Conservation (phyloP, 1,140 invertebrate species). For the Polypedilum vanderplanki region DNA sequence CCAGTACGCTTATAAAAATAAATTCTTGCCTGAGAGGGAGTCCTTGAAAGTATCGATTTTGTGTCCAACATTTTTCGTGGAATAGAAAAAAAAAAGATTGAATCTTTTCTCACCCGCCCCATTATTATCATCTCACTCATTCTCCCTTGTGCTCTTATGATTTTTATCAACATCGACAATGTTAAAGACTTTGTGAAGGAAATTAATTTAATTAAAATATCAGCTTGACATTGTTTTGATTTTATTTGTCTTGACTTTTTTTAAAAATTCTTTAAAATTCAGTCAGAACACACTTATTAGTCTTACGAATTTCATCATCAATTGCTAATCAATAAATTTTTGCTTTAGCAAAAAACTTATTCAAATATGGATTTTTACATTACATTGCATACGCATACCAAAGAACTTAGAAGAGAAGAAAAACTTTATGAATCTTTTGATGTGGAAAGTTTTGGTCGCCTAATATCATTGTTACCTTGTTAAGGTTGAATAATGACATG, state of each 20-base stretch:
- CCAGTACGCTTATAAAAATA: too few relatives aligned
- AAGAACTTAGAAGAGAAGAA: too few relatives aligned
- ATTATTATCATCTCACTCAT: neutral
- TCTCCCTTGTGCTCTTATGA: neutral
- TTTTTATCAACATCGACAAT: too few relatives aligned
- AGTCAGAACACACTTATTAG: too few relatives aligned
- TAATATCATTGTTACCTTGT: too few relatives aligned
- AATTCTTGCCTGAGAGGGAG: neutral
- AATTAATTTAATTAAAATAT: too few relatives aligned
- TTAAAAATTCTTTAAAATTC: too few relatives aligned
- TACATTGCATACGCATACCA: neutral
- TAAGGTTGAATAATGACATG: constrained; percentile 7
- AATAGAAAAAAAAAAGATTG: constrained; percentile 4
- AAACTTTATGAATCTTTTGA: too few relatives aligned
- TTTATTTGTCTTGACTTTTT: too few relatives aligned
- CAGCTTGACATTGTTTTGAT: too few relatives aligned
- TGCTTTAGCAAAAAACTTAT: neutral
- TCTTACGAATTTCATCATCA: neutral
- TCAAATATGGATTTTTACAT: neutral
- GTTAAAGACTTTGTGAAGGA: too few relatives aligned
- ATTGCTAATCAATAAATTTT: neutral
- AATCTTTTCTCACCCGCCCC: neutral
- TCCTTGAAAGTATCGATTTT: constrained; percentile 13
- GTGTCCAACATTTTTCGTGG: neutral
- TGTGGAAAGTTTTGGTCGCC: too few relatives aligned